phyloP scores from a whole-genome alignment of 2,888 invertebrate genomes.

The Philhelius pedissequus region DNA sequence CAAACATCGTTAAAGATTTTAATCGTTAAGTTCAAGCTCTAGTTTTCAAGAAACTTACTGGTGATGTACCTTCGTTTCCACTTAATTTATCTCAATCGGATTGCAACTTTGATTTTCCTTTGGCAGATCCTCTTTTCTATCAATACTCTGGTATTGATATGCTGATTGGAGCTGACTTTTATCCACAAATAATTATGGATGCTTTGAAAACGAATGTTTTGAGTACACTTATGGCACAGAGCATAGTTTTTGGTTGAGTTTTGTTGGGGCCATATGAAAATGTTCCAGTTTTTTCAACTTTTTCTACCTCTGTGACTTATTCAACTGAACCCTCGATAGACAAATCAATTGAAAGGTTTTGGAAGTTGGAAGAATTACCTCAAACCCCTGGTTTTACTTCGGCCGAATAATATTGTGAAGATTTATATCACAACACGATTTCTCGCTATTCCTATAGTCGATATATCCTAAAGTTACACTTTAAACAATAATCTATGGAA shows the following conservation, averaged over 20 bases:
- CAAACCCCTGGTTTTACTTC: not conserved
- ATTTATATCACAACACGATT: too few species aligned
- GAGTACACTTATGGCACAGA: conserved; percentile 10
- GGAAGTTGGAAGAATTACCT: not conserved
- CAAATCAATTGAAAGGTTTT: not conserved
- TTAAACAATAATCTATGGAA: too few species aligned
- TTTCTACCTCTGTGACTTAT: too few species aligned
- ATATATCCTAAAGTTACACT: too few species aligned
- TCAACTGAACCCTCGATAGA: not conserved
- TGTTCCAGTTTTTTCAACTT: too few species aligned
- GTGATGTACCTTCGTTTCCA: too few species aligned
- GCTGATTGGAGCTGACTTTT: too few species aligned
- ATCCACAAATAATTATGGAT: not conserved
- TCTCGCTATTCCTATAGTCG: too few species aligned
- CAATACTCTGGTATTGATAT: conserved; percentile 6
- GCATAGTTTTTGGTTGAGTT: conserved; percentile 34
- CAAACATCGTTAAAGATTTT: too few species aligned
- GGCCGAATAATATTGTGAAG: too few species aligned
- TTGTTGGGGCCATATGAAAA: not conserved
- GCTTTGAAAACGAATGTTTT: not conserved
- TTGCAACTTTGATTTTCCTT: not conserved
- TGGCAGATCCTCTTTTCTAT: conserved; percentile 12
- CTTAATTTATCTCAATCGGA: not conserved
- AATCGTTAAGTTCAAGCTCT: too few species aligned
- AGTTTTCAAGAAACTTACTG: conserved; percentile 11